Evolutionary conservation across 1,140 invertebrate genomes (phyloP), one percentile per base, ranked within the genome.

Genomic region (Drosophila sturtevanti): DNA sequence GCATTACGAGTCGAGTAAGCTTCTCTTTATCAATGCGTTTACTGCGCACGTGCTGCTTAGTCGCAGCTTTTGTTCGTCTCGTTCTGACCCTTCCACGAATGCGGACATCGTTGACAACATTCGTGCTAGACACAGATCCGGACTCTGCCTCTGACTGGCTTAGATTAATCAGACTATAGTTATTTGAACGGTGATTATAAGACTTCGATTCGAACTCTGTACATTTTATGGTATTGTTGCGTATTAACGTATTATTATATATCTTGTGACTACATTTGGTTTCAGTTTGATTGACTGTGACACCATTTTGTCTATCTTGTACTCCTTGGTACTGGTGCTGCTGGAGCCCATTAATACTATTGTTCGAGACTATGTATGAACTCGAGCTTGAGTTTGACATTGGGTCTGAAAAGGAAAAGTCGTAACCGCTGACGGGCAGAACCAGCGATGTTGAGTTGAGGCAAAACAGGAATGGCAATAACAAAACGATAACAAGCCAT

Each of bases 91-190:
- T 16, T 18, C 41, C 18, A 48, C 41, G 16, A 54, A 41, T 73
- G 6, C 12, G 38, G 37, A n/a, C n/a, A 14, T 31, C 16, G 55
- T 58, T 4, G n/a, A 4, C 41, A 18, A 18, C 9, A 18, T 2
- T 18, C 12, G 6, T 18, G 16, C 16, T 14, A 44, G 16, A 18
- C 5, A 27, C n/a, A 18, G 48, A 52, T 2, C 10, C 34, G 31
- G 37, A n/a, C 21, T 37, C 18, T 18, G 59, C 35, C 37, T 56
- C 48, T 37, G 35, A 55, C 55, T 71, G 73, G 56, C 76, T 84
- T 79, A 89, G 14, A 82, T 58, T 77, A 70, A 82, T 89, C 68
- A 89, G 75, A 82, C 84, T 87, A 76, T 82, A 79, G 63, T 34
- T 63, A 63, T 77, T 62, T 63, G 52, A 65, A 51, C 60, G 62